phyloP scores from a whole-genome alignment of 1,140 invertebrate genomes.

The Drosophila cardini region DNA sequence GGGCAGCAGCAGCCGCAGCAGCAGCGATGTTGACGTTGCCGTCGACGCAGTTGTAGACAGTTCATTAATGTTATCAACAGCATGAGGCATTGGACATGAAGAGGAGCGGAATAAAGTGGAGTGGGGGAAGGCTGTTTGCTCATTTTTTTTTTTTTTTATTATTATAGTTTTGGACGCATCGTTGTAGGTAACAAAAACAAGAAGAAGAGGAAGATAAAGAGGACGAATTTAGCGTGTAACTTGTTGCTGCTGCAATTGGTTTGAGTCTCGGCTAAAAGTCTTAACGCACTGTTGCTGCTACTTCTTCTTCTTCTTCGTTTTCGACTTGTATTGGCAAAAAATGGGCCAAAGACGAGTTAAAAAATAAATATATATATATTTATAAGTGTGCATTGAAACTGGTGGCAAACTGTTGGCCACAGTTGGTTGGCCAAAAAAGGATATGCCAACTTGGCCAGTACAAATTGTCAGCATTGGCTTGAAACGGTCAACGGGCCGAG shows the following conservation, averaged over 20 bases:
- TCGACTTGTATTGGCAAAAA: conserved; percentile 49
- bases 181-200: conserved; percentile 34
- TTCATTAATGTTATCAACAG: conserved; percentile 78
- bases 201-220: conserved; percentile 3
- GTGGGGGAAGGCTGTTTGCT: conserved; percentile 17
- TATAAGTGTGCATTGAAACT: neutral
- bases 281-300: conserved; percentile 42
- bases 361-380: neutral
- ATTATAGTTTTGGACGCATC: conserved; percentile 29
- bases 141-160: conserved; percentile 21
- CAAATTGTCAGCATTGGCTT: conserved; percentile 66
- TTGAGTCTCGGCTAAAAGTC: conserved; percentile 50
- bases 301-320: conserved; percentile 3
- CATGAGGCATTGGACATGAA: conserved; percentile 44
- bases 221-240: conserved; percentile 7
- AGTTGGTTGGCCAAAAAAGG: conserved; percentile 68
- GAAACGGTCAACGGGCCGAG: conserved; percentile 42
- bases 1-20: conserved; percentile 48
- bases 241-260: conserved; percentile 45
- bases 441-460: conserved; percentile 51
- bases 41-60: conserved; percentile 66
- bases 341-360: conserved; percentile 46
- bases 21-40: neutral
- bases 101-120: neutral
- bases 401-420: conserved; percentile 31